Conservation (phyloP, 2,888 invertebrate species). For the Pyrrhosoma nymphula region DNA sequence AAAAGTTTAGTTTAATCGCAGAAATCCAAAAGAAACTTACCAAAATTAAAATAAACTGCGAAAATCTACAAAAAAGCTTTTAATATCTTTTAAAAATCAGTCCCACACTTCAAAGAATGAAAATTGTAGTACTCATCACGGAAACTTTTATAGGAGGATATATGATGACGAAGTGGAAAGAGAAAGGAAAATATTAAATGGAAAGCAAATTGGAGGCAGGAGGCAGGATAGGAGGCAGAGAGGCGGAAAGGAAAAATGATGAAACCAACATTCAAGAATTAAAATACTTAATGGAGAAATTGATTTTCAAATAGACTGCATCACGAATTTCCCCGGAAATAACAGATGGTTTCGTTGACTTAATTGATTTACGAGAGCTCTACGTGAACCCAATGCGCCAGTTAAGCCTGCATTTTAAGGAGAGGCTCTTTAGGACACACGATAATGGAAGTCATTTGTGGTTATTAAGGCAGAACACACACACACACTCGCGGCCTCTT, state of each 20-base stretch:
- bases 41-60: too few species aligned
- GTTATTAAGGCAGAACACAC: conserved; percentile 27
- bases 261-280: not conserved
- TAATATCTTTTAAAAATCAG: too few species aligned
- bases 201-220: not conserved
- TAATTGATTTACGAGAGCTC: not conserved
- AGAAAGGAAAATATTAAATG: not conserved
- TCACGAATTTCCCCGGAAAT: not conserved
- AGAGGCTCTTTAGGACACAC: not conserved
- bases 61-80: too few species aligned
- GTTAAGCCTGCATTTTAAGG: not conserved
- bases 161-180: not conserved
- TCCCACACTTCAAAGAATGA: too few species aligned
- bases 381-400: not conserved
- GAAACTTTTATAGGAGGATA: too few species aligned
- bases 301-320: not conserved
- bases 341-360: not conserved
- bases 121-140: too few species aligned
- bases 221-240: not conserved
- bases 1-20: too few species aligned
- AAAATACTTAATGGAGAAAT: not conserved
- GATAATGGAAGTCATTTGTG: conserved; percentile 35
- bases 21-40: too few species aligned
- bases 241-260: not conserved
- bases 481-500: not conserved